Percentiles rank a stretch among this genome's conserved stretches.
These are phyloP conservation scores for Trachelus troglodyta DNA, from an alignment of 2,888 invertebrate genomes.

Conservation along the genomic window DNA sequence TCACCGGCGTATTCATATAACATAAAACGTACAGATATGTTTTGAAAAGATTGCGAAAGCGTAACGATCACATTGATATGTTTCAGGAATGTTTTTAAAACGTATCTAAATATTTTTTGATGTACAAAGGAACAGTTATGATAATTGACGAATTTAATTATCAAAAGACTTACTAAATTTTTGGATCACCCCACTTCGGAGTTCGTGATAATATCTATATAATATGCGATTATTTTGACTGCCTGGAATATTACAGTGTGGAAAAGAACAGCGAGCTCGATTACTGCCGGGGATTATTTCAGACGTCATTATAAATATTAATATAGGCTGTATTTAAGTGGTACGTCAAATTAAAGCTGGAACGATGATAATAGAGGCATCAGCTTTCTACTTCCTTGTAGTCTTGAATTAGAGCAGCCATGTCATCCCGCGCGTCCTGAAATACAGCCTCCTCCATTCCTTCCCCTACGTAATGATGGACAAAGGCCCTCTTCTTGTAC, in stretches of 20 bases:
- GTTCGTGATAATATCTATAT: background rate
- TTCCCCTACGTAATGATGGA: slow-evolving; percentile 86
- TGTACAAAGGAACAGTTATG: background rate
- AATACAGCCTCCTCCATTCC: slow-evolving; percentile 79
- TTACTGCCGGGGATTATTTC: background rate
- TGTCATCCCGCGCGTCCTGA: slow-evolving; percentile 72
- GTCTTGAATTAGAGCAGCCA: slow-evolving; percentile 74
- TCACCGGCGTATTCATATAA: background rate
- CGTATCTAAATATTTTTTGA: too few relatives aligned
- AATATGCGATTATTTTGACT: background rate
- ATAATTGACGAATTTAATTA: background rate
- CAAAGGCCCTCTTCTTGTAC: slow-evolving; percentile 86
- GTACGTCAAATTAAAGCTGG: background rate
- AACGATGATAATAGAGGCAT: slow-evolving; percentile 3
- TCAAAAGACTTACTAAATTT: background rate
- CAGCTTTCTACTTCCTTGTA: slow-evolving; percentile 75
- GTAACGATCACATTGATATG: too few relatives aligned
- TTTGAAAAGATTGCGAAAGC: too few relatives aligned
- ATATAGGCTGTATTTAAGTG: background rate
- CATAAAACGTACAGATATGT: too few relatives aligned
- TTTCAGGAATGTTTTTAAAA: too few relatives aligned
- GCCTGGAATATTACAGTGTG: background rate
- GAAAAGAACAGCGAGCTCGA: background rate
- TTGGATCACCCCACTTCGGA: background rate
- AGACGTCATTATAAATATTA: background rate